Evolutionary conservation across 2,888 invertebrate species (phyloP).

Genomic region (Drosophila putrida): DNA sequence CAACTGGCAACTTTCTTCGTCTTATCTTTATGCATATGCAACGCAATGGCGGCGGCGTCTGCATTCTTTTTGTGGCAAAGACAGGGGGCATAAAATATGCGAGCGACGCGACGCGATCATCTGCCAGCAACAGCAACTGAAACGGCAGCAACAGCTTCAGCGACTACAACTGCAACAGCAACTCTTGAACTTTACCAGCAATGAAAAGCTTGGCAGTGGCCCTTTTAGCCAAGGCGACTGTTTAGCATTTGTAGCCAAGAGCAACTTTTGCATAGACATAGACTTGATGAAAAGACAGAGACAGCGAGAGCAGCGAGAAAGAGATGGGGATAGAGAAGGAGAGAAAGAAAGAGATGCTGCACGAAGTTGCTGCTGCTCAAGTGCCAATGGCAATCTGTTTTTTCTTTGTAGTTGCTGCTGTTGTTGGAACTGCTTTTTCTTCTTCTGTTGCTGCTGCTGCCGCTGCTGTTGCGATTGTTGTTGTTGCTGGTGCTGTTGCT

Average conservation of each 20-base stretch:
- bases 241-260: slow-evolving; percentile 68
- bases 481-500: slow-evolving; percentile 43
- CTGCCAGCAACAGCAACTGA: slow-evolving; percentile 44
- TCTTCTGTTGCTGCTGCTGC: slow-evolving; percentile 29
- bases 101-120: slow-evolving; percentile 72
- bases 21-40: slow-evolving; percentile 80
- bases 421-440: slow-evolving; percentile 46
- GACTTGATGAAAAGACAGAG: slow-evolving; percentile 32
- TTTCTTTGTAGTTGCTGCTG: slow-evolving; percentile 37
- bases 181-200: slow-evolving; percentile 81
- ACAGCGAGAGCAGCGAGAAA: slow-evolving; percentile 3
- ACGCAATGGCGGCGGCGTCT: slow-evolving; percentile 76
- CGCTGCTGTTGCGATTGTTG: slow-evolving; percentile 31
- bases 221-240: slow-evolving; percentile 70
- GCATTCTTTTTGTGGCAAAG: slow-evolving; percentile 63
- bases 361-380: slow-evolving; percentile 76
- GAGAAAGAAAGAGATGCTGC: slow-evolving; percentile 46
- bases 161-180: slow-evolving; percentile 48
- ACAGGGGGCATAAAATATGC: slow-evolving; percentile 64
- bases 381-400: slow-evolving; percentile 77
- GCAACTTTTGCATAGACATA: slow-evolving; percentile 48
- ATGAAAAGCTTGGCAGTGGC: slow-evolving; percentile 73
- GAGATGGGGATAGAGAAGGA: background rate
- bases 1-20: slow-evolving; percentile 65
- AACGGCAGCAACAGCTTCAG: slow-evolving; percentile 36